Conservation (phyloP, 2,888 invertebrate species). For the Drosophila affinis region DNA sequence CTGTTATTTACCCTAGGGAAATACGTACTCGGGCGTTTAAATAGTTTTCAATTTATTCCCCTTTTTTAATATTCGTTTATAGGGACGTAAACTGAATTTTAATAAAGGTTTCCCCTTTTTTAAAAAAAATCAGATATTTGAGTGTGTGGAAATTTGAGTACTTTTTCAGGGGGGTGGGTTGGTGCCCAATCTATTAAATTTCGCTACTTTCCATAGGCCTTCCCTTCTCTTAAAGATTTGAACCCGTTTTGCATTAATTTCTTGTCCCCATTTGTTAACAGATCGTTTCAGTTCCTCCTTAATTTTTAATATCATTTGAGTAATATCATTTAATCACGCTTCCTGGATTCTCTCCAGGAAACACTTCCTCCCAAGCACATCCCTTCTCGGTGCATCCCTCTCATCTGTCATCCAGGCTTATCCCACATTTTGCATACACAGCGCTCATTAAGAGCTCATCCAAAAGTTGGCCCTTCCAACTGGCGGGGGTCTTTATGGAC, state of each 20-base stretch:
- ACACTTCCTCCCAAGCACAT: constrained; percentile 18
- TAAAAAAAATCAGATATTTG: neutral
- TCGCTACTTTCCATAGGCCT: neutral
- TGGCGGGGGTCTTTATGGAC: constrained; percentile 20
- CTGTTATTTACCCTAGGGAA: neutral
- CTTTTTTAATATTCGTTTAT: neutral
- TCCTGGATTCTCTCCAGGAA: constrained; percentile 2
- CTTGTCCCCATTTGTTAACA: too few relatives aligned
- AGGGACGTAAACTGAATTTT: neutral
- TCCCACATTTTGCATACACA: constrained; percentile 46
- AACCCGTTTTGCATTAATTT: neutral
- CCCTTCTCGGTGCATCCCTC: constrained; percentile 19
- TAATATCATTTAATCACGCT: constrained; percentile 25
- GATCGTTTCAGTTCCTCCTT: neutral
- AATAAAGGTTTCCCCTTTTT: neutral
- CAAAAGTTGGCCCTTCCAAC: constrained; percentile 45
- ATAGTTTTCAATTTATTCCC: neutral
- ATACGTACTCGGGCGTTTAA: neutral
- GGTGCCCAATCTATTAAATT: neutral
- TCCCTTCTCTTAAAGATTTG: neutral
- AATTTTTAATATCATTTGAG: constrained; percentile 36
- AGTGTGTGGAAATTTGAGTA: too few relatives aligned
- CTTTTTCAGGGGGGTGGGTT: neutral
- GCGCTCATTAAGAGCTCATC: constrained; percentile 44
- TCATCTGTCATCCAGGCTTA: constrained; percentile 28